A percentile compares a stretch with the other conserved stretches of the same genome.
Conservation (phyloP, 2,113 vertebrate species). For the Myotis davidii region DNA sequence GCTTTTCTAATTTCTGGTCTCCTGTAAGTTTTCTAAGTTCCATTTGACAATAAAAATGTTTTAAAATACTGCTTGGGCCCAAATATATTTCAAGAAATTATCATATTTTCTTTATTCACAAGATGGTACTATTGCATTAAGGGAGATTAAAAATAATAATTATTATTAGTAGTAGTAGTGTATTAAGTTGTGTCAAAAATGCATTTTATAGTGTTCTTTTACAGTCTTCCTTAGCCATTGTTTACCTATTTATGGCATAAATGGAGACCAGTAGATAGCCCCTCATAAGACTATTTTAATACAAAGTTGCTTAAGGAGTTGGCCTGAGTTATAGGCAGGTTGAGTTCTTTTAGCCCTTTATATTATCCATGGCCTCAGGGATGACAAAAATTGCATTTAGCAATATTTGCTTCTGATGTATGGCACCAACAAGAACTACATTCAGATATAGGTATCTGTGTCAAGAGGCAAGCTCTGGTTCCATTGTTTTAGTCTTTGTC, state of each 20-base stretch:
- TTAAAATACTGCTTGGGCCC: conserved; percentile 10
- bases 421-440: not conserved
- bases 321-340: not conserved
- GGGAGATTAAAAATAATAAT: not conserved
- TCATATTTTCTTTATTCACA: conserved; percentile 40
- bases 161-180: not conserved
- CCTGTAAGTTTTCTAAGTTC: conserved; percentile 5
- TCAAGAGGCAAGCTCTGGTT: not conserved
- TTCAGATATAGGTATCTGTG: not conserved
- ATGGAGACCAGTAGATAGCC: not conserved
- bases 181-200: not conserved
- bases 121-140: conserved; percentile 1
- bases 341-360: not conserved
- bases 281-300: not conserved
- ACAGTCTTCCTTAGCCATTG: not conserved
- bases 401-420: not conserved
- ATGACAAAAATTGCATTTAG: not conserved
- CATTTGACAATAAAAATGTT: not conserved
- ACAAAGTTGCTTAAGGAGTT: not conserved
- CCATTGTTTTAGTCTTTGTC: not conserved
- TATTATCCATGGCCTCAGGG: not conserved
- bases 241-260: not conserved
- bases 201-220: not conserved
- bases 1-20: conserved; percentile 5
- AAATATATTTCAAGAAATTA: not conserved